Evolutionary conservation across 2,888 invertebrate species (phyloP), one percentile per base, ranked within the genome.

Genomic region (Megaustenia siamemsis): DNA sequence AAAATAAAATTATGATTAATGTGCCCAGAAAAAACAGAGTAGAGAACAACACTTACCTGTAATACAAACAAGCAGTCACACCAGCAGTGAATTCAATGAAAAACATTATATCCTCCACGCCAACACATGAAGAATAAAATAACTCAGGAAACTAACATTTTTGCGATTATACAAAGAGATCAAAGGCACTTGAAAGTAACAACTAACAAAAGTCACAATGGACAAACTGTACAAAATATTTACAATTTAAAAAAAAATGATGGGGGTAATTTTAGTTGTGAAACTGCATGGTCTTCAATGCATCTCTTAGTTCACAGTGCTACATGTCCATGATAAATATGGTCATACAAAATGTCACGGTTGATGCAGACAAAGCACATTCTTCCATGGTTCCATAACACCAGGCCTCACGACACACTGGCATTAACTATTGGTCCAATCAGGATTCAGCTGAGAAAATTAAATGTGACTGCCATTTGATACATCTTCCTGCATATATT

Each of bases 141-240:
- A 21, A 77, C 12, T 38, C 77, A 60, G 60, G 56, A 73, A 60
- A 77, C 24, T 1, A 76, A 76, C 35, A 73, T 49, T 56, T 21
- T 56, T 35, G 32, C 38, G 40, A 60, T 56, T 35, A 75, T 32
- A 53, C 75, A 35, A 45, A 43, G 66, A 66, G 66, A 63, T 79
- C 66, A 66, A 66, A 80, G 80, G 80, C 80, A 80, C 80, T 80
- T 80, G 80, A n/a, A 80, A 53, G 24, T 77, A 80, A 80, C 80
- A 80, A 80, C 38, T 49, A 80, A 66, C 49, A 69, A 73, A 40
- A 80, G 53, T 49, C 49, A 80, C 49, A 18, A 8, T 45, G 80
- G 68, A 80, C 66, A n/a, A 49, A 38, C 68, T 80, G 69, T 80
- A 80, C 80, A 80, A 45, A 80, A 38, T 80, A 80, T 80, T 80